Evolutionary conservation across 2,113 vertebrate genomes (phyloP).

Genomic region (Pithys albifrons): DNA sequence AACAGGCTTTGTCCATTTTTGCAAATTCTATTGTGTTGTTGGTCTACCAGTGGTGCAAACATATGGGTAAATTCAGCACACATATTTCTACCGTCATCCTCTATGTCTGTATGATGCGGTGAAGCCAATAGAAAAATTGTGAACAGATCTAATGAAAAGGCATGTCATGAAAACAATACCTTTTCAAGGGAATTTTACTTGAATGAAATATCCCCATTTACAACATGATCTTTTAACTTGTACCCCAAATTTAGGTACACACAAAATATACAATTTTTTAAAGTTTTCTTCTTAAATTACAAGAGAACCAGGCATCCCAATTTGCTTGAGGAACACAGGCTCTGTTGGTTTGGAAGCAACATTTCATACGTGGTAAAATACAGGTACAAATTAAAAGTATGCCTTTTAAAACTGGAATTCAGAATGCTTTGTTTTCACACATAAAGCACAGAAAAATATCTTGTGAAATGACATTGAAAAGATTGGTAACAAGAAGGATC

Average conservation of each 20-base stretch:
- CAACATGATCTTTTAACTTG: not conserved
- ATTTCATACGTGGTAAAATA: not conserved
- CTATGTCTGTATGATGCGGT: not conserved
- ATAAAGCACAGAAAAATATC: not conserved
- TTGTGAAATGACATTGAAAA: not conserved
- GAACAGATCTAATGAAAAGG: not conserved
- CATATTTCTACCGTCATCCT: not conserved
- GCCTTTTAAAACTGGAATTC: not conserved
- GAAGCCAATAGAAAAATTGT: not conserved
- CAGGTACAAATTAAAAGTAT: not conserved
- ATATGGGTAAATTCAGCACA: not conserved
- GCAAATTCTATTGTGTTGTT: not conserved
- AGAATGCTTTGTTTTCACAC: not conserved
- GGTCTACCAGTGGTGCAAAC: not conserved
- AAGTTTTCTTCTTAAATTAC: not conserved
- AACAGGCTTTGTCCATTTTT: not conserved
- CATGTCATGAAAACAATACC: not conserved
- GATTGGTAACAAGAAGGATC: not conserved
- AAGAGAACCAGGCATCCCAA: not conserved
- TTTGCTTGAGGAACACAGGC: not conserved
- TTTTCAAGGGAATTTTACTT: not conserved
- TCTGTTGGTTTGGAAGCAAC: not conserved
- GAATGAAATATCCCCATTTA: not conserved
- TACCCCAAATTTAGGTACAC: not conserved
- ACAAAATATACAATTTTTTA: not conserved